Evolutionary conservation across 2,113 vertebrate genomes (phyloP), one percentile per base, ranked within the genome.

Genomic region (Salvelinus fontinalis): DNA sequence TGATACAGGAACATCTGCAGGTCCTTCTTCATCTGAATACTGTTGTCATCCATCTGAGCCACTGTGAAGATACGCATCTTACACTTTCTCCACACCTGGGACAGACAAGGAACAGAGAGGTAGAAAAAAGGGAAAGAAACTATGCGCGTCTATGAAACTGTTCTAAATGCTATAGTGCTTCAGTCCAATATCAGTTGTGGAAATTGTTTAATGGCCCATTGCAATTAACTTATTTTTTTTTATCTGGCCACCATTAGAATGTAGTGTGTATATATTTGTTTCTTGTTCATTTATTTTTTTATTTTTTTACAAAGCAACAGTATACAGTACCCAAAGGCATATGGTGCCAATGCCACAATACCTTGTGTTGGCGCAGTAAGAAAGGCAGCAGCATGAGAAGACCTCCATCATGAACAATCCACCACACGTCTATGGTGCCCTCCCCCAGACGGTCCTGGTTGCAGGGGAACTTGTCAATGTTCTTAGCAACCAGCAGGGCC

Each of bases 11-110:
- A 97, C 89, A 93, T 91, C 90, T 98, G 96, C 51, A 99, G 93
- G 82, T 99, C 97, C 75, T 97, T 98, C 89, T 98, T 98, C 97
- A 99, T 98, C 90, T 97, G 96, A 91, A 99, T 98, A 83, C 96
- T 98, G 75, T 99, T 99, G 87, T 99, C 97, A 18, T 97, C 94
- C 93, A 96, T 95, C 80, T 99, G 97, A 27, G 97, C 97, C 0
- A 99, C 97, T 0, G 97, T 98, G 88, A 98, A 99, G 84, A 98
- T 97, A 27, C 97, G 93, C 97, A 98, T 98, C 84, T 93, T 95
- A 84, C 97, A 98, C 81, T 96, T 97, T 81, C 93, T 94, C 97
- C 97, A 99, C 29, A 99, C 97, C 97, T 99, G 48, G 9, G 26
- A 5, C 65, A 9, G 20, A 5, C 44, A 54, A 26, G 69, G 31